A percentile compares a stretch with the other conserved stretches of the same genome.
phyloP scores from a whole-genome alignment of 2,797 vertebrate genomes.

The Zalophus californianus region DNA sequence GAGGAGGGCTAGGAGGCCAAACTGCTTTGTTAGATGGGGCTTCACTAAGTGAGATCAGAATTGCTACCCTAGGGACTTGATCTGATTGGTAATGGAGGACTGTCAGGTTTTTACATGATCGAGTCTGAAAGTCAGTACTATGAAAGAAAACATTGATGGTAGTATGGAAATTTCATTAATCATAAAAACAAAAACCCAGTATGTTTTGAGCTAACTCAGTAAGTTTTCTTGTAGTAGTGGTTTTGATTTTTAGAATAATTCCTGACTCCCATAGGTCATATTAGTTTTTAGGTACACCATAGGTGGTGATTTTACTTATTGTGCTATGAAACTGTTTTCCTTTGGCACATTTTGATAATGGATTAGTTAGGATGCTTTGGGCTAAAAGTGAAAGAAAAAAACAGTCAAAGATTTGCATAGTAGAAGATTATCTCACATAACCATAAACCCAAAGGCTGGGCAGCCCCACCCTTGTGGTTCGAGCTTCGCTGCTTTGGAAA shows the following conservation, averaged over 20 bases:
- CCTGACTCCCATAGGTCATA: background rate
- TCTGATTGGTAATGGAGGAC: background rate
- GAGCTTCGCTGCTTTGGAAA: background rate
- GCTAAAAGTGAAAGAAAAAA: background rate
- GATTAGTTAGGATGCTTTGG: background rate
- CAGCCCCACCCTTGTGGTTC: background rate
- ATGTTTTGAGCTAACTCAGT: background rate
- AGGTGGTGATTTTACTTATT: background rate
- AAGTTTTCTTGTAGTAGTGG: background rate
- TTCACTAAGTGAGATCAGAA: background rate
- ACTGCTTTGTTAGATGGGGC: background rate
- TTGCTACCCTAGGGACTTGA: background rate
- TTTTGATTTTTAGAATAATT: constrained; percentile 35
- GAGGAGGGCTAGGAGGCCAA: background rate
- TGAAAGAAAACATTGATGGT: constrained; percentile 43
- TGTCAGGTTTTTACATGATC: background rate
- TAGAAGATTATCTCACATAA: background rate
- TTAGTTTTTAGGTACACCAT: background rate
- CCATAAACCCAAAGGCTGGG: background rate
- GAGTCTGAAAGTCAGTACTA: background rate
- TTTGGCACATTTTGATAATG: background rate
- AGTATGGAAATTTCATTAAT: background rate
- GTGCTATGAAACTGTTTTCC: constrained; percentile 4
- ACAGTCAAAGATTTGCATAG: background rate
- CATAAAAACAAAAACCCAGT: background rate